Percentiles rank a stretch among this genome's conserved stretches.
Evolutionary conservation across 1,140 invertebrate genomes (phyloP).

Genomic region (Sarcophaga peregrina): DNA sequence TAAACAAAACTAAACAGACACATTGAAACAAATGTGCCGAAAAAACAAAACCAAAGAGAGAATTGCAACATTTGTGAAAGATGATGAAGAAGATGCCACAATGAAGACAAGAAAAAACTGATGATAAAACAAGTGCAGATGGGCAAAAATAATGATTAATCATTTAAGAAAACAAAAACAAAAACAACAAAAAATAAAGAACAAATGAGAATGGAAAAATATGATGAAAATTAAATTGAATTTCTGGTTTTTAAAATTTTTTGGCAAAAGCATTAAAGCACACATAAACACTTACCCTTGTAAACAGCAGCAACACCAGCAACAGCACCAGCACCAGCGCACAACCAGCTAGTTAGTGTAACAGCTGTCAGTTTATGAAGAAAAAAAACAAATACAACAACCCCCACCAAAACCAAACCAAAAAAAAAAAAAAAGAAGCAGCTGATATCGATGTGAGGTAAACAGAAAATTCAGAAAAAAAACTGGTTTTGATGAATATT

Average conservation of each 20-base stretch:
- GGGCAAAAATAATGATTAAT: not conserved
- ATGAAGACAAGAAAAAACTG: not conserved
- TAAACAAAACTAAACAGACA: not conserved
- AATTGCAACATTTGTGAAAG: slow-evolving; percentile 31
- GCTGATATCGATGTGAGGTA: slow-evolving; percentile 24
- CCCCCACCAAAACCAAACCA: not conserved
- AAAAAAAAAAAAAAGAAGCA: slow-evolving; percentile 16
- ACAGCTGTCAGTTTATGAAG: slow-evolving; percentile 16
- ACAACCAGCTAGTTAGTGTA: slow-evolving; percentile 1
- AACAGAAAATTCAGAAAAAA: not conserved
- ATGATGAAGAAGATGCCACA: not conserved
- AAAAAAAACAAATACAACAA: slow-evolving; percentile 3
- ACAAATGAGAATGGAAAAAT: not conserved
- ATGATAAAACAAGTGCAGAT: slow-evolving; percentile 14
- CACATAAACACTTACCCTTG: no score
- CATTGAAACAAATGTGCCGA: not conserved
- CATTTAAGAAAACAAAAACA: not conserved
- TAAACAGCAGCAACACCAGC: no score
- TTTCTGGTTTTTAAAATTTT: not conserved
- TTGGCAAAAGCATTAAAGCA: no score
- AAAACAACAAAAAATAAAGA: not conserved
- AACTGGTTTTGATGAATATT: slow-evolving; percentile 28
- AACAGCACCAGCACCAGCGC: no score
- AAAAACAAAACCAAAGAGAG: not conserved
- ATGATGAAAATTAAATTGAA: not conserved